Evolutionary conservation across 2,888 invertebrate genomes (phyloP).

Genomic region (Sphaeridia pumilis): DNA sequence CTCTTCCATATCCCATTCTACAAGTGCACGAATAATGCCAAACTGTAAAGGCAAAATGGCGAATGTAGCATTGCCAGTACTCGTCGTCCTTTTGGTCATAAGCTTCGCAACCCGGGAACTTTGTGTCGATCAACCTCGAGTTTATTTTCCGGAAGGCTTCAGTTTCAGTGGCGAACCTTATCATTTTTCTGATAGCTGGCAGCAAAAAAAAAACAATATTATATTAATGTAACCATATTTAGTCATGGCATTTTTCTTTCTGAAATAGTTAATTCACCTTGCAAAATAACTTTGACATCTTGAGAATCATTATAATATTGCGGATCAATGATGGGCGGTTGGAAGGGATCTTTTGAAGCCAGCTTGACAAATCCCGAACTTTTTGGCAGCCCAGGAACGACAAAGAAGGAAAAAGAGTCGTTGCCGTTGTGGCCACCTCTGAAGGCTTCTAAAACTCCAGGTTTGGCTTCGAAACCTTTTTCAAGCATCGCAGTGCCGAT

Average conservation of each 20-base stretch:
- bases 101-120: background rate
- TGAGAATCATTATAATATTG: background rate
- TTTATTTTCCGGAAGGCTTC: background rate
- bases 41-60: background rate
- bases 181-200: too few species aligned
- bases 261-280: conserved; percentile 2
- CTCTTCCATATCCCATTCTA: conserved; percentile 6
- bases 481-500: background rate
- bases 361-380: conserved; percentile 5
- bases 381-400: background rate
- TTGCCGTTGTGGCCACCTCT: background rate
- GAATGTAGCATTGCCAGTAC: background rate
- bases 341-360: background rate
- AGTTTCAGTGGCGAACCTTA: background rate
- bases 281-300: conserved; percentile 5
- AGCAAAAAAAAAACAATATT: too few species aligned
- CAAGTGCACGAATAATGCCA: conserved; percentile 8
- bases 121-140: background rate
- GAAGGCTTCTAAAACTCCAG: background rate
- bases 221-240: too few species aligned
- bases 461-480: background rate
- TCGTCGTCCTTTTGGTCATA: background rate
- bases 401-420: background rate
- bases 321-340: conserved; percentile 8
- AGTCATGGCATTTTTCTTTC: too few species aligned